Evolutionary conservation across 1,140 invertebrate species (phyloP), one percentile per base, ranked within the genome.

Genomic region (Eriocheir sinensis): DNA sequence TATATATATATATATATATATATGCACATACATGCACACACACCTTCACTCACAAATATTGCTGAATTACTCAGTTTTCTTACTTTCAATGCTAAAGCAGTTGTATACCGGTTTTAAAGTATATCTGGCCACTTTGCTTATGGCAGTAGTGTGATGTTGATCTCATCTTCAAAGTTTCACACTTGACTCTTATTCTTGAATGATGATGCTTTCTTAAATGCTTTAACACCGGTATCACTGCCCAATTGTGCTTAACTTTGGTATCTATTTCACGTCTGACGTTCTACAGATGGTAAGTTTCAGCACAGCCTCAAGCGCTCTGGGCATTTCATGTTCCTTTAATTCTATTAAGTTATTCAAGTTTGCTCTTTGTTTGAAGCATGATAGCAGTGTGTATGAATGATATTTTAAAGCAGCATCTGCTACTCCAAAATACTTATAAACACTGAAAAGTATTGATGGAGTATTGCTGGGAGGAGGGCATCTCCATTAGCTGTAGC

Each of bases 211-310:
- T 94, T 89, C 93, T 94, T 91, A 81, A 91, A 81, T 94, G 93
- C 89, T 94, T 90, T 94, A 94, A 94, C 93, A 91, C 93, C 93
- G 89, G 93, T 94, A 79, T 80, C 53, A 90, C 89, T 94, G 93
- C 86, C 89, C 93, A 91, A 94, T 80, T 94, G 93, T 83, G 93
- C 93, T 94, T 94, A 94, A 94, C 93, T 83, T 81, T 94, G 93
- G 93, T 94, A 94, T 94, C 89, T 94, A 83, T 94, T 94, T 94
- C 93, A 94, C 93, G 93, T 94, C 93, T 94, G 93, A 94, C 93
- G 86, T 81, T 91, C 93, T 91, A 94, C 93, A 94, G 93, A 94
- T 94, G 93, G 93, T 94, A 94, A 94, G 93, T 94, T 91, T 80
- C 48, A 85, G 89, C 93, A 91, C 93, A 83, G 88, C 93, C 93